A percentile compares a stretch with the other conserved stretches of the same genome.
Evolutionary conservation across 2,113 vertebrate species (phyloP).

Genomic region (Tyrannus savana): DNA sequence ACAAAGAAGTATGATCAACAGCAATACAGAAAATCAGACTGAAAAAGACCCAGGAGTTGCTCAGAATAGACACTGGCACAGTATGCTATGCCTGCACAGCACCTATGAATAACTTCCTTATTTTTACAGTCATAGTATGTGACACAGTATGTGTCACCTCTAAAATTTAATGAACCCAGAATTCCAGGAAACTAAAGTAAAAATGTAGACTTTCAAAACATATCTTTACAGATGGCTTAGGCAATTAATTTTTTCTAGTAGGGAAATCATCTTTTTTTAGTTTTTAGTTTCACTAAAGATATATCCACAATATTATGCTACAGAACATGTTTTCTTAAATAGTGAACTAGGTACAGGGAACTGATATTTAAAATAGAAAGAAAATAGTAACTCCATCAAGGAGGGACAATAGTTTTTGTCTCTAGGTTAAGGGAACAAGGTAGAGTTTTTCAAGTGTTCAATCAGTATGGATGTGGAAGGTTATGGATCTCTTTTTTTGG

Average conservation of each 20-base stretch:
- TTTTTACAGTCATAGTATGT: constrained; percentile 25
- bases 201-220: neutral
- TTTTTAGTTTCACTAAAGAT: neutral
- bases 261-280: neutral
- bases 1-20: neutral
- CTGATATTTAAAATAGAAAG: neutral
- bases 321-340: neutral
- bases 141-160: constrained; percentile 14
- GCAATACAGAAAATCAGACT: neutral
- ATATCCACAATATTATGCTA: neutral
- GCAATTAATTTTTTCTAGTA: neutral
- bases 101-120: constrained; percentile 22
- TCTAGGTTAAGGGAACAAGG: neutral
- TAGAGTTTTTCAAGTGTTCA: neutral
- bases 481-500: neutral
- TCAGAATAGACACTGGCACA: neutral
- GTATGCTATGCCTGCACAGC: neutral
- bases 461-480: neutral
- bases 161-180: constrained; percentile 34
- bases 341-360: neutral
- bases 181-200: constrained; percentile 39
- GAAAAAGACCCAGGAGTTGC: neutral
- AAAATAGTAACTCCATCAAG: neutral
- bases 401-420: neutral
- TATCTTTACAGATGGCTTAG: neutral